Evolutionary conservation across 2,113 vertebrate genomes (phyloP).

Genomic region (Caretta caretta): DNA sequence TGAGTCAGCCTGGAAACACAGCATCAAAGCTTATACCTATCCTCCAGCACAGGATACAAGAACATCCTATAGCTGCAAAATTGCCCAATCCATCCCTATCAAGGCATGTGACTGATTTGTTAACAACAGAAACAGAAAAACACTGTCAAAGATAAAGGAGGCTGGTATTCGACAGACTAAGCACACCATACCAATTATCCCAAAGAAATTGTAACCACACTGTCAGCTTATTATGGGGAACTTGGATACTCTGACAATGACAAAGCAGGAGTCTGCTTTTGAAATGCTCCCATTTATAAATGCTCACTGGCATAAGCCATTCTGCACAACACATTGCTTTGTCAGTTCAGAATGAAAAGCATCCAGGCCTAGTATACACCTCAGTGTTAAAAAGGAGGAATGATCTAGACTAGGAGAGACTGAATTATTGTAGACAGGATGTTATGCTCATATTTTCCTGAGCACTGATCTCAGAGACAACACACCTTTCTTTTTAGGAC

Average conservation of each 20-base stretch:
- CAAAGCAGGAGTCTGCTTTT: background rate
- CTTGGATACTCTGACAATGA: rapidly evolving
- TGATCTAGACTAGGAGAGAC: background rate
- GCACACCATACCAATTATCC: background rate
- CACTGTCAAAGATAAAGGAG: background rate
- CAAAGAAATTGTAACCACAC: background rate
- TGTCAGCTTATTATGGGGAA: background rate
- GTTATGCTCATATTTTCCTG: background rate
- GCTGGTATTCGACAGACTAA: background rate
- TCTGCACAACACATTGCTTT: background rate
- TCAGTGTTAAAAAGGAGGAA: background rate
- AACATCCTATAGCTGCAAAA: background rate
- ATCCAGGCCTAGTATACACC: rapidly evolving
- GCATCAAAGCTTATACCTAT: background rate
- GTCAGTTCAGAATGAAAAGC: background rate
- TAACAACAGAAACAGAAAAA: background rate
- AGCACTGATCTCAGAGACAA: background rate
- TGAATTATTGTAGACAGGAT: background rate
- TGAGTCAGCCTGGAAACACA: background rate
- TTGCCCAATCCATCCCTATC: background rate
- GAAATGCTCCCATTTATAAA: background rate
- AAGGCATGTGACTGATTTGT: background rate
- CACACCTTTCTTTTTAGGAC: background rate
- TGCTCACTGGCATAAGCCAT: background rate
- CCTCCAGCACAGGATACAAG: background rate